A percentile compares a stretch with the other conserved stretches of the same genome.
phyloP scores from a whole-genome alignment of 2,888 invertebrate species.

The Creontiades dilutus region DNA sequence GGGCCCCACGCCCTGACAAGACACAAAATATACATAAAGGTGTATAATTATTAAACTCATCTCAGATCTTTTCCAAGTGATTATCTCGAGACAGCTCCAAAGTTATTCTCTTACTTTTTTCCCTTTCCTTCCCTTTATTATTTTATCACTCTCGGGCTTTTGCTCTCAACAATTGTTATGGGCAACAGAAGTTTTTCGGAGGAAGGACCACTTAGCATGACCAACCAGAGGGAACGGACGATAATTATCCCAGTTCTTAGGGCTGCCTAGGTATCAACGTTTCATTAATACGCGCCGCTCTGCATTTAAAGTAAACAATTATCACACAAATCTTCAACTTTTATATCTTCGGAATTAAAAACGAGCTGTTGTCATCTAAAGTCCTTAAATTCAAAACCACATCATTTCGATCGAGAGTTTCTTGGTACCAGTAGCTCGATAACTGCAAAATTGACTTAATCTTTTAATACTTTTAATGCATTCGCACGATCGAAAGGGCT shows the following conservation, averaged over 20 bases:
- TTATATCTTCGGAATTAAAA: too few species aligned
- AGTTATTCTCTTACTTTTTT: conserved; percentile 9
- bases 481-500: too few species aligned
- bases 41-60: conserved; percentile 31
- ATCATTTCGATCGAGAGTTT: too few species aligned
- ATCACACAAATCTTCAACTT: too few species aligned
- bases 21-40: conserved; percentile 8
- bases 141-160: conserved; percentile 53
- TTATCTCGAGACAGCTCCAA: conserved; percentile 41
- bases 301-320: neutral
- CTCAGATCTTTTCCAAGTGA: conserved; percentile 45
- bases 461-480: too few species aligned
- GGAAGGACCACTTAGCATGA: conserved; percentile 49
- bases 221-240: conserved; percentile 59
- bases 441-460: too few species aligned
- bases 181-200: conserved; percentile 3
- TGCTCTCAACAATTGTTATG: conserved; percentile 30
- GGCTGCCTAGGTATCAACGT: neutral
- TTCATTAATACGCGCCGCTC: neutral
- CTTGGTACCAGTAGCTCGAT: too few species aligned
- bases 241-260: conserved; percentile 42
- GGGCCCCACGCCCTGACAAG: conserved; percentile 21
- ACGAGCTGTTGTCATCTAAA: too few species aligned
- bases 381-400: too few species aligned
- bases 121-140: conserved; percentile 41